These are phyloP conservation scores for Papilio polyxenes DNA, from an alignment of 1,140 invertebrate species.

Conservation along the genomic window DNA sequence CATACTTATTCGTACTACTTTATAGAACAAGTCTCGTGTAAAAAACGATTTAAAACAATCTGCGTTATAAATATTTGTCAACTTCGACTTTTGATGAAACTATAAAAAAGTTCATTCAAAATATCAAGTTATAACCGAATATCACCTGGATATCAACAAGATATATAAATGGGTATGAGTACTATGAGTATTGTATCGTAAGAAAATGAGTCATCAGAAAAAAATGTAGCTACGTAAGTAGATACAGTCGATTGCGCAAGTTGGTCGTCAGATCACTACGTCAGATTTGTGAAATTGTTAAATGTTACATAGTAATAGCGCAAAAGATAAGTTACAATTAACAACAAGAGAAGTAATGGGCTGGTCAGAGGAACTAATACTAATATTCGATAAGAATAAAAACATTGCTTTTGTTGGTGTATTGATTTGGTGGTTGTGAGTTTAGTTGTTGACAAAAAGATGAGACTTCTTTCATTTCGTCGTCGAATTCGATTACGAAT, in stretches of 20 bases:
- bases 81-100: neutral
- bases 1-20: neutral
- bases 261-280: neutral
- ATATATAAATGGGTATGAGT: neutral
- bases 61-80: neutral
- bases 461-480: too few relatives aligned
- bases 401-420: neutral
- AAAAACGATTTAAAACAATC: neutral
- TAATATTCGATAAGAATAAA: neutral
- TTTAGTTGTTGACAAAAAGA: too few relatives aligned
- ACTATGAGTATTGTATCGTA: neutral
- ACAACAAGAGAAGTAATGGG: neutral
- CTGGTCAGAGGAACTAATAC: neutral
- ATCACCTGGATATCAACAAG: neutral
- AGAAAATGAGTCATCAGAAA: slow-evolving; percentile 2
- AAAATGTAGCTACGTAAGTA: neutral
- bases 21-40: too few relatives aligned
- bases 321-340: neutral
- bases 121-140: neutral
- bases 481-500: too few relatives aligned
- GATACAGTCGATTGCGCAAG: neutral
- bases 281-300: neutral
- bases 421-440: neutral
- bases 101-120: neutral
- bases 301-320: neutral